These are phyloP conservation scores for Stegodyphus mimosarum DNA, from an alignment of 1,140 invertebrate genomes.

Conservation along the genomic window DNA sequence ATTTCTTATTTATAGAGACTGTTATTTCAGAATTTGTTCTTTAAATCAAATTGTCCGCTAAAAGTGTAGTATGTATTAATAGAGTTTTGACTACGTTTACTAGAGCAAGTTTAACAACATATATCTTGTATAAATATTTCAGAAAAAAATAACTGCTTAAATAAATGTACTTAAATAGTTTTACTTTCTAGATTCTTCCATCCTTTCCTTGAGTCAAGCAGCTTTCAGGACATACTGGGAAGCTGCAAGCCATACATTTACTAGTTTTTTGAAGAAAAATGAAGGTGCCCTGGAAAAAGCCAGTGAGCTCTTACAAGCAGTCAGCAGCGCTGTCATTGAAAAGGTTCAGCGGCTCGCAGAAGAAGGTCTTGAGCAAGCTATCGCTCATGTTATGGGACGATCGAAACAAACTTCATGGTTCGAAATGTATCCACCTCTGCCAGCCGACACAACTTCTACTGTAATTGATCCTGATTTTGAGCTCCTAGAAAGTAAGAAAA, in stretches of 20 bases:
- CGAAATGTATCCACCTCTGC: constrained; percentile 43
- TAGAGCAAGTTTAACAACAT: no score
- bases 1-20: no score
- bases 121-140: no score
- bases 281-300: constrained; percentile 9
- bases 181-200: not conserved
- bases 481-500: constrained; percentile 5
- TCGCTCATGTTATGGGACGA: constrained; percentile 48
- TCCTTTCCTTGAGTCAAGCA: constrained; percentile 30
- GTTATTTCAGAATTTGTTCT: no score
- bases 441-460: not conserved
- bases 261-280: constrained; percentile 28
- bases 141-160: no score
- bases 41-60: no score
- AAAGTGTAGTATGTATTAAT: no score
- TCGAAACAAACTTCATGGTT: constrained; percentile 42
- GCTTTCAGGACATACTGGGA: constrained; percentile 39
- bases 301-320: constrained; percentile 24
- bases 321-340: constrained; percentile 30
- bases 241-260: constrained; percentile 13
- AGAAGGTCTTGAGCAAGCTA: constrained; percentile 34
- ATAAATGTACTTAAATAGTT: not conserved
- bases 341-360: constrained; percentile 24
- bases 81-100: no score
- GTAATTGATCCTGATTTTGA: constrained; percentile 21